Base-by-base conservation (phyloP, 2,888 invertebrate genomes). In the Malthinus seriepunctatus region DNA sequence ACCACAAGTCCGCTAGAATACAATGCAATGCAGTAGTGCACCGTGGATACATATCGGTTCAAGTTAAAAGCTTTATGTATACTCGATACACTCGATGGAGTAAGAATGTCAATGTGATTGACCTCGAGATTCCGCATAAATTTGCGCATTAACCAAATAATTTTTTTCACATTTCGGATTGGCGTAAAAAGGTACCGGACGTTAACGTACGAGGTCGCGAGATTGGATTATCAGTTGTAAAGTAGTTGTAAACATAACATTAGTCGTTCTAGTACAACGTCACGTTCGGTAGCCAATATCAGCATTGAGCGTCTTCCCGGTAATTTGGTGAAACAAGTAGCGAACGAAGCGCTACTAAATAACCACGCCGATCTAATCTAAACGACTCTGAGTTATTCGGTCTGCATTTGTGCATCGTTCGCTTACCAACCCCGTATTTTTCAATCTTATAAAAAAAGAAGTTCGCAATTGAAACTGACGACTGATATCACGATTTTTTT, bases 321-420 rank as follows among this genome's bases (percentile, higher is more conserved):
- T 75, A 76, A 76, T 75, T 76, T 75, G 75, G 75, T 74, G 72
- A 73, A 76, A 74, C 75, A 76, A 76, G 75, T 75, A 75, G 75
- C 75, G 72, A 74, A 75, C 73, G 74, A 75, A 73, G 65, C 68
- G 68, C 62, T 61, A 69, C 68, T 70, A 70, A 70, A 70, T 70
- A 68, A 69, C 69, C 64, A 60, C 58, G 65, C 73, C 70, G 75
- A 74, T 75, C 73, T 75, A 74, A 75, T 75, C 75, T 74, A 73
- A 74, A 74, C 74, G 75, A 71, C 72, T 69, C 65, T 73, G 73
- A 75, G 74, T 75, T 75, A 74, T 74, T 73, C 72, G 73, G 70
- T 73, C 71, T 72, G 73, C 72, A 71, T 70, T 73, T 71, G 66
- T 69, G 69, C 68, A 70, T 70, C 69, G 67, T 63, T 66, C 63